These are phyloP conservation scores for Prunella strophiata DNA, from an alignment of 2,797 vertebrate genomes.

Conservation along the genomic window DNA sequence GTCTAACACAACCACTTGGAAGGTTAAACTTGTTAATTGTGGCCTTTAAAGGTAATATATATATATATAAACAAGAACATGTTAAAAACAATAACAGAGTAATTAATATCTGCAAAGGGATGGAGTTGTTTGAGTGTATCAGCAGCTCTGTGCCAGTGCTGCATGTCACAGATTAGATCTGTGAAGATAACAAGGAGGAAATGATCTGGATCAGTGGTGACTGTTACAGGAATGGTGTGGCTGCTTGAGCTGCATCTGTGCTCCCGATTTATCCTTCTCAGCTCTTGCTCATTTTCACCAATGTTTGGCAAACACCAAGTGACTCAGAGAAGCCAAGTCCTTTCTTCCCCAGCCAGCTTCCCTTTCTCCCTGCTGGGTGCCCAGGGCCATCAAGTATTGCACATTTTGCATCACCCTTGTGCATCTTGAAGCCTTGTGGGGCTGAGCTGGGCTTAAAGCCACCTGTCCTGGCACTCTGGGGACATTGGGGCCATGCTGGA, in stretches of 20 bases:
- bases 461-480: background rate
- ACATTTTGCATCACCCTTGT: rapidly evolving
- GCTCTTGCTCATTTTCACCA: background rate
- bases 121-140: background rate
- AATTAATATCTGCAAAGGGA: background rate
- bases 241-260: background rate
- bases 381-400: background rate
- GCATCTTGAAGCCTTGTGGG: rapidly evolving
- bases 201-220: background rate
- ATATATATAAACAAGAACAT: too few relatives aligned
- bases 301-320: background rate
- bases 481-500: rapidly evolving
- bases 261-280: background rate
- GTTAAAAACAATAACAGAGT: background rate
- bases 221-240: rapidly evolving
- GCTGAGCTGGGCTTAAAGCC: background rate
- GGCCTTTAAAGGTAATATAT: background rate
- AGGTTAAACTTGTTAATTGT: background rate
- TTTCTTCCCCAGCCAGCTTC: background rate
- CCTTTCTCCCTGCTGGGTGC: background rate
- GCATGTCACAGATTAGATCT: background rate
- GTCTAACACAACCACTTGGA: background rate
- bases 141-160: background rate
- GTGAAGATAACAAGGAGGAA: background rate
- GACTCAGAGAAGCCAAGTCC: background rate